Evolutionary conservation across 2,888 invertebrate genomes (phyloP).

Genomic region (Drosophila planitibia): DNA sequence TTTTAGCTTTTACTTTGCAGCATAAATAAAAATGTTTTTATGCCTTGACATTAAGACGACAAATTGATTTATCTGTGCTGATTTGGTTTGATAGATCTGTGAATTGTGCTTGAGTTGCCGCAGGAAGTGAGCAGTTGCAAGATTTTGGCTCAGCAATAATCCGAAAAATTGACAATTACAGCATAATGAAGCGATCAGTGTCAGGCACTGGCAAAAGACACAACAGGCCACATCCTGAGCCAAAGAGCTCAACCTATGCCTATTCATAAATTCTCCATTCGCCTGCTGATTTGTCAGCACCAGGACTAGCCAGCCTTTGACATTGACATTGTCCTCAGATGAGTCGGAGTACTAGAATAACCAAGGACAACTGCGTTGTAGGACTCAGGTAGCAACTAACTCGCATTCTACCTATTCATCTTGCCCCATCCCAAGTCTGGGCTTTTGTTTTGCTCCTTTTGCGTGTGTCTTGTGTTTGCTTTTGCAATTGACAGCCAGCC

Average conservation of each 20-base stretch:
- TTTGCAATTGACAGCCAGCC: conserved; percentile 65
- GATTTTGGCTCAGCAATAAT: conserved; percentile 3
- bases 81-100: conserved; percentile 50
- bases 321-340: conserved; percentile 37
- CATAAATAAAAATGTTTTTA: conserved; percentile 60
- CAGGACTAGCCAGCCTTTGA: conserved; percentile 46
- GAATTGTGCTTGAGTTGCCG: conserved; percentile 27
- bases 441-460: conserved; percentile 54
- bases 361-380: conserved; percentile 44
- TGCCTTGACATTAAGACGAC: conserved; percentile 51
- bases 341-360: background rate
- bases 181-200: conserved; percentile 80
- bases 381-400: conserved; percentile 52
- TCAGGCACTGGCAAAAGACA: conserved; percentile 23
- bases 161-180: conserved; percentile 68
- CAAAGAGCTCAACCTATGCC: conserved; percentile 23
- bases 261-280: conserved; percentile 48
- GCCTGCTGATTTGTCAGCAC: conserved; percentile 71
- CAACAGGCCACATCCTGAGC: conserved; percentile 48
- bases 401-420: conserved; percentile 20
- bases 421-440: conserved; percentile 17
- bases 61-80: conserved; percentile 71
- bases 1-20: conserved; percentile 38
- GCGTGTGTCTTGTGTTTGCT: conserved; percentile 43
- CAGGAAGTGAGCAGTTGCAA: conserved; percentile 61